Base-by-base conservation (phyloP, 1,140 invertebrate genomes). In the Acromyrmex heyeri region DNA sequence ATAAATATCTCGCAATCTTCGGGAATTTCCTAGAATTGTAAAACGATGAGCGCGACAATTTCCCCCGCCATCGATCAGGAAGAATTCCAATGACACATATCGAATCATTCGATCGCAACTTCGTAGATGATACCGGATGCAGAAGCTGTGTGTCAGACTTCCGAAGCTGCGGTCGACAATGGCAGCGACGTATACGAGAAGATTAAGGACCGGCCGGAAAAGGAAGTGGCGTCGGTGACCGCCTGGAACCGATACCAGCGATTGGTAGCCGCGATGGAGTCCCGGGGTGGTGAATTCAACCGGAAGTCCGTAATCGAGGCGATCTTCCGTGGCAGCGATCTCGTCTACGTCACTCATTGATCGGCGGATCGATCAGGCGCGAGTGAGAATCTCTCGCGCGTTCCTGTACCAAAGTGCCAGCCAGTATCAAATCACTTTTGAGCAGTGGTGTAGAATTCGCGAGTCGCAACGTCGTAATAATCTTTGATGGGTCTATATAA, bases 231-330 rank as follows among this genome's bases (percentile, higher is more conserved):
- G 38, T 85, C 90, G 83, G 85, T 90, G 38, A 94, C 93, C 12
- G 94, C 94, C 0, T 94, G 93, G 93, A 91, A 89, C 21, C 91
- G 92, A 88, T 94, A 94, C 75, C 90, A 91, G 73, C 91, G 91
- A 57, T 91, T 93, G 30, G 86, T 94, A 27, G 87, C 90, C 34
- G 67, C 91, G 70, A 91, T 94, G 76, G 89, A 93, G 55, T 90
- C 91, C 27, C 88, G 85, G 16, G 94, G 92, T 44, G 86, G 88
- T 48, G 87, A 92, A 44, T 93, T 92, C 73, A 92, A 94, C 85
- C 88, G 91, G 76, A 92, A 92, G 86, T 86, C 86, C 14, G 62
- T 93, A 34, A 88, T 94, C 86, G 94, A 94, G 48, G 92, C 94
- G 14, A 93, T 94, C 88, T 94, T 94, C 62, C 92, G 94, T 30